phyloP scores from a whole-genome alignment of 2,113 vertebrate species.

The Aramus guarauna region DNA sequence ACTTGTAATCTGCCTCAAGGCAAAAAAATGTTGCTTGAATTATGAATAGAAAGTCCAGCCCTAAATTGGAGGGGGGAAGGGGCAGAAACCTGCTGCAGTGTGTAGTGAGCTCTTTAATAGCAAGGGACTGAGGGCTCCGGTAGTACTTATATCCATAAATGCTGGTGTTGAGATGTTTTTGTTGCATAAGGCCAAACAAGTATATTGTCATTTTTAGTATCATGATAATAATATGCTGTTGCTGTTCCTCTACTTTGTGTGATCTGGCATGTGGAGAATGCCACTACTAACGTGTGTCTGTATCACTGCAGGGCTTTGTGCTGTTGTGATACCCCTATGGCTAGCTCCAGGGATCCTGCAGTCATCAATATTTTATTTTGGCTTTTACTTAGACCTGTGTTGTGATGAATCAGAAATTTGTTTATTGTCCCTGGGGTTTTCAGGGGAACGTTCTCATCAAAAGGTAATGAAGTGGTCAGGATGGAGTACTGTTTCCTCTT shows the following conservation, averaged over 20 bases:
- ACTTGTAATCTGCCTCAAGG: background rate
- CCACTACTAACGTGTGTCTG: accelerated
- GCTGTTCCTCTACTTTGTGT: background rate
- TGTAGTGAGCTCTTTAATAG: accelerated
- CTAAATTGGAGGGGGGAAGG: background rate
- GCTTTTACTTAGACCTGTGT: background rate
- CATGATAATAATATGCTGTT: accelerated
- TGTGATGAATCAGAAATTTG: background rate
- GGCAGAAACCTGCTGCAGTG: background rate
- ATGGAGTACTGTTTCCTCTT: background rate
- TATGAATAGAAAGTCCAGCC: background rate
- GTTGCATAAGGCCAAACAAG: no score
- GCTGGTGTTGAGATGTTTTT: background rate
- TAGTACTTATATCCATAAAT: accelerated
- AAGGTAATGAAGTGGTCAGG: background rate
- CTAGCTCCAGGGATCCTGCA: background rate
- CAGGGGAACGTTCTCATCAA: background rate
- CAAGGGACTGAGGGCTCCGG: accelerated
- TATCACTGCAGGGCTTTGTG: background rate
- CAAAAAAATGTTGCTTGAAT: background rate
- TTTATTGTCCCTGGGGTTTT: background rate
- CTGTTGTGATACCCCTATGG: background rate
- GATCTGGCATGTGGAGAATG: accelerated
- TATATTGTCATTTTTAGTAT: accelerated
- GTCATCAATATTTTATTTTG: background rate